Evolutionary conservation across 1,140 invertebrate species (phyloP).

Genomic region (Oedothorax gibbosus): DNA sequence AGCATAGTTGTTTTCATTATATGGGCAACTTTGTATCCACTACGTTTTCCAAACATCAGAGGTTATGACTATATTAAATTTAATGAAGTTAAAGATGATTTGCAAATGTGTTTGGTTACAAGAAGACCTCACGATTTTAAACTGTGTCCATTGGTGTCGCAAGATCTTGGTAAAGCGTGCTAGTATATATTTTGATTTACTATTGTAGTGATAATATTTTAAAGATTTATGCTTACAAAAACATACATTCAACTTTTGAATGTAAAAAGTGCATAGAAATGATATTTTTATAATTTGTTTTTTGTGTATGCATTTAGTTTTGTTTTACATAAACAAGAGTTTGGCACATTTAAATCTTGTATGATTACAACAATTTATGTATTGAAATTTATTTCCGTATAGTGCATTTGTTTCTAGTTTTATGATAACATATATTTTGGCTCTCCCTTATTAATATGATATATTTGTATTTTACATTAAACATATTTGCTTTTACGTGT

Average conservation of each 20-base stretch:
- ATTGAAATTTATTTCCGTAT: neutral
- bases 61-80: conserved; percentile 45
- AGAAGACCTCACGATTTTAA: conserved; percentile 23
- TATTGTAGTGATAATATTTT: too few relatives aligned
- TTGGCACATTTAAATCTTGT: neutral
- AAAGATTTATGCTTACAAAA: too few relatives aligned
- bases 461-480: too few relatives aligned
- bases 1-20: conserved; percentile 28
- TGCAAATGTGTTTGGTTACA: conserved; percentile 52
- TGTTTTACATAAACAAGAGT: too few relatives aligned
- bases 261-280: too few relatives aligned
- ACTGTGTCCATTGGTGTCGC: conserved; percentile 24
- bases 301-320: too few relatives aligned
- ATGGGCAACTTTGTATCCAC: conserved; percentile 31
- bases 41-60: conserved; percentile 50
- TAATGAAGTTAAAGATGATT: conserved; percentile 55
- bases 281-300: too few relatives aligned
- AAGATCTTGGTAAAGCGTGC: conserved; percentile 28
- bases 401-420: neutral
- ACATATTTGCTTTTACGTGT: too few relatives aligned
- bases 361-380: neutral
- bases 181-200: too few relatives aligned
- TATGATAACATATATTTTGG: too few relatives aligned
- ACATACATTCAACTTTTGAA: too few relatives aligned
- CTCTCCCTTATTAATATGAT: too few relatives aligned